Percentiles rank a stretch among this genome's conserved stretches.
Evolutionary conservation across 2,797 vertebrate species (phyloP).

Genomic region (Neosilurus hyrtlii): DNA sequence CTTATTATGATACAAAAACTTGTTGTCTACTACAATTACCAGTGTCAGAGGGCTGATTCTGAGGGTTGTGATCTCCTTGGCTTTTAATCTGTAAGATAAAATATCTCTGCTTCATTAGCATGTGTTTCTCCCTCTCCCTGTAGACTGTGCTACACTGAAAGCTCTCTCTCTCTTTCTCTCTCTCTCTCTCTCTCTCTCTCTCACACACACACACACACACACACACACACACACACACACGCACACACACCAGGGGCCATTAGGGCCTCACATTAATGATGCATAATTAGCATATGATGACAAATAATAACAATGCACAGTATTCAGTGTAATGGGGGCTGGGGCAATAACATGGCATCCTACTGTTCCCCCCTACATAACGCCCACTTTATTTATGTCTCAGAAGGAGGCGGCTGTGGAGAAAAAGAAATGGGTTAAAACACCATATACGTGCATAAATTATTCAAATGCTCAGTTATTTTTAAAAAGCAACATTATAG

Average conservation of each 20-base stretch:
- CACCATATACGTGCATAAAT: slow-evolving; percentile 71
- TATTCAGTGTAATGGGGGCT: slow-evolving; percentile 86
- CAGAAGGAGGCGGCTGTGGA: slow-evolving; percentile 70
- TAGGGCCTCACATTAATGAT: slow-evolving; percentile 94
- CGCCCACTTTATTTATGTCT: slow-evolving; percentile 76
- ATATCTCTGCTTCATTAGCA: slow-evolving; percentile 82
- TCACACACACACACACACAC: slow-evolving; percentile 36
- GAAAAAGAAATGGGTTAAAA: slow-evolving; percentile 72
- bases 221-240: slow-evolving; percentile 77
- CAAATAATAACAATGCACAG: slow-evolving; percentile 89
- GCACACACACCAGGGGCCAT: slow-evolving; percentile 83
- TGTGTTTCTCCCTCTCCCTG: slow-evolving; percentile 70
- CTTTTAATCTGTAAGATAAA: slow-evolving; percentile 89
- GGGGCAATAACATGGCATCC: slow-evolving; percentile 89
- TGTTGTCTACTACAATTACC: slow-evolving; percentile 82
- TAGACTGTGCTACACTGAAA: slow-evolving; percentile 70
- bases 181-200: too few species aligned
- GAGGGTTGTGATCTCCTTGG: slow-evolving; percentile 82
- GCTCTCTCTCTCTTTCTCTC: slow-evolving; percentile 16
- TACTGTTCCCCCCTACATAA: slow-evolving; percentile 78
- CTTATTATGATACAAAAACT: slow-evolving; percentile 75
- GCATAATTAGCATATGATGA: slow-evolving; percentile 98
- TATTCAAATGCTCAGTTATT: slow-evolving; percentile 74
- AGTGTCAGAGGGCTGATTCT: slow-evolving; percentile 82
- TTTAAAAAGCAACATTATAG: slow-evolving; percentile 65